Base-by-base conservation (phyloP, 2,888 invertebrate species). In the Heliothis peltigera region DNA sequence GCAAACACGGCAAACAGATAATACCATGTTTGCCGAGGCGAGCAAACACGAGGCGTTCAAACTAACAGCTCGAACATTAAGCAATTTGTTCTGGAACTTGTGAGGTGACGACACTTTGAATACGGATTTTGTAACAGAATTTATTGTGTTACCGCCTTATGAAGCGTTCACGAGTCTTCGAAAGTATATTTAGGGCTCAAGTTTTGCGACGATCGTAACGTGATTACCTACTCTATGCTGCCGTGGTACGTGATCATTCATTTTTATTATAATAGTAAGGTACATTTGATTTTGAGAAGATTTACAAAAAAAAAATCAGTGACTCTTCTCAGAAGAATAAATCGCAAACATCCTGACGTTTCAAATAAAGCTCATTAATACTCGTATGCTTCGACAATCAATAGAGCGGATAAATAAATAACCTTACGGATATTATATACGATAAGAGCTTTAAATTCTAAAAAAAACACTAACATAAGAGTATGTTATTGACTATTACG, bases 41-140 rank as follows among this genome's bases (percentile, higher is more conserved):
- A 74, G 43, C 66, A 81, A 80, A 80, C 71, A 77, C 65, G 19
- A 62, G 46, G 63, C 60, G 75, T 65, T 60, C 70, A 61, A 72
- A 79, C 75, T 77, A 72, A 77, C 71, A 70, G 60, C 64, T 60
- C 54, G 55, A 72, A 74, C 69, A 77, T 76, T 78, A 78, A 77
- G 80, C 74, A 80, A 83, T 81, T 83, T 85, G 81, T 82, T 71
- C 61, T 59, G 71, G 67, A 63, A 79, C 60, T 76, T 64, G 42
- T 51, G 58, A 72, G 71, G 64, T 75, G 63, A 64, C 61, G 54
- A 58, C 60, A 70, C 61, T 75, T 70, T 65, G 66, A 61, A 75
- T 65, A 48, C 61, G 60, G 49, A 54, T 61, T 49, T 49, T 52
- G 44, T 58, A 19, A 61, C 46, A 25, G 35, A 46, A 53, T 72